Percentiles rank a stretch among this genome's conserved stretches.
These are phyloP conservation scores for Tenthredo livida DNA, from an alignment of 2,888 invertebrate species.

Conservation along the genomic window DNA sequence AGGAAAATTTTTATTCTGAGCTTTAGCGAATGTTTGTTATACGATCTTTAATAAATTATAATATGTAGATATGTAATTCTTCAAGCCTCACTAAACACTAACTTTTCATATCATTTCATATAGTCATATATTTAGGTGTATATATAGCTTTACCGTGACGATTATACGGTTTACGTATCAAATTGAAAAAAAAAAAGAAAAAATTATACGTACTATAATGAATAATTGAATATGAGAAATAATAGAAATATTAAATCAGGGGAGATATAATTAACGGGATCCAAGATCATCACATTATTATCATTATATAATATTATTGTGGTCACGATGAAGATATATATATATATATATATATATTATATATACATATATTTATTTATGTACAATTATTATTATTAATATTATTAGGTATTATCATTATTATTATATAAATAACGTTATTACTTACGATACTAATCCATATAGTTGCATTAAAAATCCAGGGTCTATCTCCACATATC, in stretches of 20 bases:
- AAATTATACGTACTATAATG: neutral
- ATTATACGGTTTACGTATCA: neutral
- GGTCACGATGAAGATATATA: conserved; percentile 13
- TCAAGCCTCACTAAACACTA: neutral
- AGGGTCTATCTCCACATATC: neutral
- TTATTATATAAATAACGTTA: neutral
- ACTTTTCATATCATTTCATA: neutral
- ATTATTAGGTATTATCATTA: neutral
- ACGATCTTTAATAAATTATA: neutral
- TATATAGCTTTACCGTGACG: neutral
- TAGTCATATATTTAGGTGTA: neutral
- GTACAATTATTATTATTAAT: neutral
- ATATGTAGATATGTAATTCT: neutral
- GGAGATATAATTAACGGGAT: neutral
- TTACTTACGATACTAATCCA: neutral
- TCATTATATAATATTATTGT: neutral
- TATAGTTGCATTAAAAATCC: conserved; percentile 19
- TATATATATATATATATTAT: no score
- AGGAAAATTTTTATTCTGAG: neutral
- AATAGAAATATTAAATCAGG: neutral
- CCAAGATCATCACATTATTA: conserved; percentile 4
- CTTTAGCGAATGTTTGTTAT: neutral
- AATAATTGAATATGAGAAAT: no score
- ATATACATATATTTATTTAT: conserved; percentile 19
- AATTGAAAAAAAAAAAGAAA: neutral